Conservation (phyloP, 2,888 invertebrate genomes). For the Polyommatus iphigenia region DNA sequence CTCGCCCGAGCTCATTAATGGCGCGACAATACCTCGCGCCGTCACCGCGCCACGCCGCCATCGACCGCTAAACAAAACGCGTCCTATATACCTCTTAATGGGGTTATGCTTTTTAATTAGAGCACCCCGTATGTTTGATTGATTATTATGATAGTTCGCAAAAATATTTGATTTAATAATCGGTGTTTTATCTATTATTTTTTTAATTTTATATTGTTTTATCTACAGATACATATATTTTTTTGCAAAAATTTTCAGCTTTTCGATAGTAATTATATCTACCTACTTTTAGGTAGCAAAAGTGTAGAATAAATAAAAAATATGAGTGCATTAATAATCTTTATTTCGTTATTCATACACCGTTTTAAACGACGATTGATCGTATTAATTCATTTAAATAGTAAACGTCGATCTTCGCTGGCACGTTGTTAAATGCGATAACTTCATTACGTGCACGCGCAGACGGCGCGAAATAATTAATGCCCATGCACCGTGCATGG, state of each 20-base stretch:
- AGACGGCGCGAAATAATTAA: conserved; percentile 24
- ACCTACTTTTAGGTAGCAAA: too few species aligned
- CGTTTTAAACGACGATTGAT: neutral
- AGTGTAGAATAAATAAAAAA: neutral
- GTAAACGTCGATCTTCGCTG: neutral
- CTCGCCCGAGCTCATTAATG: conserved; percentile 68
- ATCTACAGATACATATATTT: too few species aligned
- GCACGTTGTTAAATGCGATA: conserved; percentile 28
- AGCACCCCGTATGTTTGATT: neutral
- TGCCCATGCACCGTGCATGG: conserved; percentile 8
- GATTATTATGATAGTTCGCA: neutral
- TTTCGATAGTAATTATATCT: neutral
- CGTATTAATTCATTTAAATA: conserved; percentile 5
- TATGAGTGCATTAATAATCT: neutral
- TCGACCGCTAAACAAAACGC: conserved; percentile 53
- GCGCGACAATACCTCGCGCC: conserved; percentile 73
- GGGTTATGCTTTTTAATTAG: conserved; percentile 28
- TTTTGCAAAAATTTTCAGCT: too few species aligned
- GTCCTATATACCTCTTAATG: conserved; percentile 38
- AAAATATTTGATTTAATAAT: neutral
- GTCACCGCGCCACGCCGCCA: conserved; percentile 51
- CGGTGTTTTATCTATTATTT: neutral
- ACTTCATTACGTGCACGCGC: conserved; percentile 24
- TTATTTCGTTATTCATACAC: neutral
- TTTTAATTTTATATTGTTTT: too few species aligned